Base-by-base conservation (phyloP, 2,888 invertebrate species). In the Folsomia manolachei region DNA sequence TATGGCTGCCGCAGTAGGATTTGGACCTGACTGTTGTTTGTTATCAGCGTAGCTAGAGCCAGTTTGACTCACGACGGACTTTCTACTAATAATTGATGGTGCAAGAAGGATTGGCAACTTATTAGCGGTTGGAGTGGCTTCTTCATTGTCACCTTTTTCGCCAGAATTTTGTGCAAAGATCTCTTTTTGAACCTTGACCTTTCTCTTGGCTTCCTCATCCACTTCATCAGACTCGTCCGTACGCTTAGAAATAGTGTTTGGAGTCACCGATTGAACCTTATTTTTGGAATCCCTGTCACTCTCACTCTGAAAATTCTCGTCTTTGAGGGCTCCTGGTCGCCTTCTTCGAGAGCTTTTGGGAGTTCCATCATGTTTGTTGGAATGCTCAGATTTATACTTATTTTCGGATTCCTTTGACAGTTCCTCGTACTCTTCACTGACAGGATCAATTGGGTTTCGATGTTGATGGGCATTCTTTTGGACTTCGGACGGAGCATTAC, bases 141-240 rank as follows among this genome's bases (percentile, higher is more conserved):
- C 66, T 11, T 72, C 73, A 23, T 25, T 25, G n/a, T 70, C 69
- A 21, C 63, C 68, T 1, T 77, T 77, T 56, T 78, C 78, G 18
- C 77, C 75, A 23, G 77, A 77, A 27, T 76, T 70, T 9, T 39
- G 39, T 19, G 77, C 51, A 53, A 78, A 78, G 69, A 78, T 78
- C 63, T 75, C 78, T 24, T 71, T 14, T 66, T 77, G 74, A 0
- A 78, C 75, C 39, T 73, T 68, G 61, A 74, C 70, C 23, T 74
- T 75, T 19, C 67, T 64, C 21, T 25, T 62, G 25, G 71, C 71
- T 21, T 77, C 76, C 4, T 69, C 27, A 23, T 75, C 74, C 14
- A 71, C 76, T 18, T 65, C 25, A 23, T 71, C 66, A 11, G n/a
- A 23, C 14, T 75, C 70, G 2, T 72, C 71, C 60, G 39, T 67